Evolutionary conservation across 23 tunicate species (phyloP), one percentile per base, ranked within the genome.

Genomic region (Oikopleura dioica): DNA sequence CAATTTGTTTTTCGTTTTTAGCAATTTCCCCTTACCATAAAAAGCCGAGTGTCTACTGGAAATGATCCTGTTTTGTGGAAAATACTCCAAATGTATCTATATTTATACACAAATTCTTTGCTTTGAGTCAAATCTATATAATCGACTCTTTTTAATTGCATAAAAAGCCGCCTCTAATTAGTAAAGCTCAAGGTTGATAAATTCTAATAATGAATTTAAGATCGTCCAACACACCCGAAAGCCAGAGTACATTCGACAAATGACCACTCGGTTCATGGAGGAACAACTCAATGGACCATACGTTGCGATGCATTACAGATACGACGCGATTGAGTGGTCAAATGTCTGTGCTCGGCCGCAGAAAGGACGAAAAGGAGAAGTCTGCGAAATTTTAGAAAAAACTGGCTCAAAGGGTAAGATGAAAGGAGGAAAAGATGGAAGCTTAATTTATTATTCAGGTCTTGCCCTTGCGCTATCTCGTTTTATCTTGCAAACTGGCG

Each of bases 351-450:
- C 72, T 24, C 29, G 72, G 72, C 72, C 72, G 5, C 72, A 63
- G 26, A 31, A 12, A 2, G 72, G 72, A 4, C 29, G 72, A 24
- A 63, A 63, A 28, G 72, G 26, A 5, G 32, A 63, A 28, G 72
- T 63, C 4, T 63, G 72, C 33, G 72, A 12, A 5, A 31, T 63
- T 5, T 31, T 63, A 4, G 72, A 63, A 63, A 63, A 63, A 28
- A 63, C 72, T 31, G 72, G 72, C 4, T 63, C 72, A 63, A 63
- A 63, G 72, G n/a, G n/a, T n/a, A n/a, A n/a, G n/a, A n/a, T n/a
- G n/a, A n/a, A n/a, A n/a, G n/a, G n/a, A n/a, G n/a, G n/a, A n/a
- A n/a, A n/a, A n/a, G n/a, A n/a, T n/a, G n/a, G n/a, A n/a, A n/a
- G n/a, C n/a, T n/a, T n/a, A n/a, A n/a, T n/a, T n/a, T n/a, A n/a